Evolutionary conservation across 2,888 invertebrate species (phyloP).

Genomic region (Aquatica leii): DNA sequence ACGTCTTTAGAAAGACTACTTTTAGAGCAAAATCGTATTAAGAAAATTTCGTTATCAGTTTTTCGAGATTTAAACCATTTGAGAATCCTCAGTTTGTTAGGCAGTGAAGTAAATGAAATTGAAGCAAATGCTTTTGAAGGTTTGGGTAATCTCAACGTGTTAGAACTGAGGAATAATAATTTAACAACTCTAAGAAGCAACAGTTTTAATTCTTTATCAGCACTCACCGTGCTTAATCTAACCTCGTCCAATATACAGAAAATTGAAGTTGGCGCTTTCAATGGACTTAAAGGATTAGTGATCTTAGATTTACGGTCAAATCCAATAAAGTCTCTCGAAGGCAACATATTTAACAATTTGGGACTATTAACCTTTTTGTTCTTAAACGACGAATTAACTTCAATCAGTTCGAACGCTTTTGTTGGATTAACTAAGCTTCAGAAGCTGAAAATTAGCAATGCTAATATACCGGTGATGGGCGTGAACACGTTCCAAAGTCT

Average conservation of each 20-base stretch:
- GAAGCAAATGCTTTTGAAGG: slow-evolving; percentile 9
- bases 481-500: not conserved
- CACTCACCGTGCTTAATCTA: not conserved
- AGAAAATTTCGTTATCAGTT: not conserved
- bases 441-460: not conserved
- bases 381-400: slow-evolving; percentile 18
- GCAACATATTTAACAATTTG: slow-evolving; percentile 5
- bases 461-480: not conserved
- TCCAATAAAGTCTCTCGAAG: slow-evolving; percentile 7
- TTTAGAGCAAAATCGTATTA: slow-evolving; percentile 24
- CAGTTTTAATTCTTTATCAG: not conserved
- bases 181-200: not conserved
- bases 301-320: slow-evolving; percentile 20
- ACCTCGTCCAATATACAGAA: not conserved
- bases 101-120: slow-evolving; percentile 34
- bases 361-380: not conserved
- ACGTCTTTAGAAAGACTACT: slow-evolving; percentile 19
- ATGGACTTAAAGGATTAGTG: not conserved
- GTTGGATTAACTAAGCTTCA: not conserved
- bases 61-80: slow-evolving; percentile 47
- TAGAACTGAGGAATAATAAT: slow-evolving; percentile 3
- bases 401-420: slow-evolving; percentile 13
- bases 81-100: slow-evolving; percentile 46
- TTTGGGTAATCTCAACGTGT: not conserved
- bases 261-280: slow-evolving; percentile 6